These are phyloP conservation scores for Glareola pratincola DNA, from an alignment of 2,113 vertebrate species.

Conservation along the genomic window DNA sequence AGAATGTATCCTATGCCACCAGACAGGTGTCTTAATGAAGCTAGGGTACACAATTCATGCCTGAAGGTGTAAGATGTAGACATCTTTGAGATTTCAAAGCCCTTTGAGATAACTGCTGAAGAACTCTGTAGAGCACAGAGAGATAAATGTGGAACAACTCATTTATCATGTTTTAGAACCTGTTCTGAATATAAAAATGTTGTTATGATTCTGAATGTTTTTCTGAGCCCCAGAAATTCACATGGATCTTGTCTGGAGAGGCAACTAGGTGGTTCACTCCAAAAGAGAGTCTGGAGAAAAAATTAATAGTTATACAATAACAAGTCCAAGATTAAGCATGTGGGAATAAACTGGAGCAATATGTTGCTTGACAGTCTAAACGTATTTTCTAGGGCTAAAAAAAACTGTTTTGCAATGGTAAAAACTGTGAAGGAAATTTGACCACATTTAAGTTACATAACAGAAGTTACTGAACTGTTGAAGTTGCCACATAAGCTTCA, in stretches of 20 bases:
- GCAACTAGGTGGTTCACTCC: not conserved
- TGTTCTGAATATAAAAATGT: not conserved
- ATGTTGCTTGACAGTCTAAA: not conserved
- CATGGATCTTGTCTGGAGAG: not conserved
- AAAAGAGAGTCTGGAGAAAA: not conserved
- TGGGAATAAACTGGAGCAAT: not conserved
- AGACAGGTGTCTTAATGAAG: not conserved
- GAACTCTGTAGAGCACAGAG: not conserved
- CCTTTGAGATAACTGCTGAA: not conserved
- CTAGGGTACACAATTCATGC: not conserved
- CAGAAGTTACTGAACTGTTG: not conserved
- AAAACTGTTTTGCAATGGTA: accelerated
- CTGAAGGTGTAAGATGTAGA: not conserved
- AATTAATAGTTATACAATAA: not conserved
- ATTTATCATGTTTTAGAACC: not conserved
- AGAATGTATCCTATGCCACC: not conserved
- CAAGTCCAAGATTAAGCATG: not conserved
- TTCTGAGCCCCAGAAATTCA: not conserved
- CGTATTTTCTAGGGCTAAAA: not conserved
- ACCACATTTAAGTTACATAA: not conserved
- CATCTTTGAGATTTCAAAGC: not conserved
- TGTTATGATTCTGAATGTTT: not conserved
- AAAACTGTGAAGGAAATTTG: not conserved
- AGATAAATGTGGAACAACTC: not conserved
- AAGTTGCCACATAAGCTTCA: not conserved